Conservation (phyloP, 2,113 vertebrate species). For the Tretioscincus oriximinensis region DNA sequence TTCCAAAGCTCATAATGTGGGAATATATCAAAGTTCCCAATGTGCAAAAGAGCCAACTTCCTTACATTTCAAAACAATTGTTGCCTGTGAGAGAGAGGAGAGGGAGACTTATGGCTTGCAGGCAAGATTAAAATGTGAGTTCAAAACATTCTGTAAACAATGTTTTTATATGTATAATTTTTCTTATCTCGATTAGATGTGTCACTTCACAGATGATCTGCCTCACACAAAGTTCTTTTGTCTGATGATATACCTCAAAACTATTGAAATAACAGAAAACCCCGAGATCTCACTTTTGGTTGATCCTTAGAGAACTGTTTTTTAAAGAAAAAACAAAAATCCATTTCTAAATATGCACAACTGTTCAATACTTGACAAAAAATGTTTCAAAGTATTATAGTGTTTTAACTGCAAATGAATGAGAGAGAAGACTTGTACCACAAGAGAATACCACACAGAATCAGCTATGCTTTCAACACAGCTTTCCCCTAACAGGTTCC, state of each 20-base stretch:
- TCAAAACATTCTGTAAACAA: neutral
- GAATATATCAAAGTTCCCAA: neutral
- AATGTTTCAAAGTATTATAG: constrained; percentile 8
- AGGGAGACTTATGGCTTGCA: neutral
- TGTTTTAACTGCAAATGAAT: neutral
- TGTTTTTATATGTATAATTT: neutral
- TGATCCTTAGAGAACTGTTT: neutral
- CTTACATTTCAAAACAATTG: neutral
- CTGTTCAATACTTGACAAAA: neutral
- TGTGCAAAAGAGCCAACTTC: neutral
- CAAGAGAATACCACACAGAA: neutral
- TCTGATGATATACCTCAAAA: neutral
- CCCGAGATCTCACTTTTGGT: neutral
- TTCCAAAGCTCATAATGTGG: neutral
- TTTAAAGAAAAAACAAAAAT: neutral
- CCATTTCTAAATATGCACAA: constrained; percentile 14
- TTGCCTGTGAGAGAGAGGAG: too few species aligned
- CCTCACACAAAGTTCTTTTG: neutral
- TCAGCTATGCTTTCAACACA: constrained; percentile 2
- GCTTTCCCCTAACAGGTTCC: constrained; percentile 20
- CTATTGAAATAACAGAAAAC: neutral
- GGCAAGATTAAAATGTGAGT: neutral
- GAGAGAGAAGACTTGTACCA: neutral
- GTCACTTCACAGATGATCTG: neutral
- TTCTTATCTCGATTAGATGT: neutral